These are phyloP conservation scores for Ladona fulva DNA, from an alignment of 1,140 invertebrate species.

Conservation along the genomic window DNA sequence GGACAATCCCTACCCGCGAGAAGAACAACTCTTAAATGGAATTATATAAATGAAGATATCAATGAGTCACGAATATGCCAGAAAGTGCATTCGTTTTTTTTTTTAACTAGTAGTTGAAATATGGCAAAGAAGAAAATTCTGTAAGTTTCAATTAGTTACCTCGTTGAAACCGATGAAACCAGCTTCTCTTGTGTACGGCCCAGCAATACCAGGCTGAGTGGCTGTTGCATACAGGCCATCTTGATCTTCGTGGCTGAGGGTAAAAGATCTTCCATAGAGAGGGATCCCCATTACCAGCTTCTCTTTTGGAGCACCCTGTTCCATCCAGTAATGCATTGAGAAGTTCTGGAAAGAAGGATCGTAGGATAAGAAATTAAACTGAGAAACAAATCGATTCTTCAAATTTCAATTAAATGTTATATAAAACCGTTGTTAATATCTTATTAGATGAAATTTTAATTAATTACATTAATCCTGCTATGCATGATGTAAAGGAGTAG, in stretches of 20 bases:
- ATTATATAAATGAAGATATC: too few relatives aligned
- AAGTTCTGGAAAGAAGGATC: constrained; percentile 66
- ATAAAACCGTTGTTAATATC: not conserved
- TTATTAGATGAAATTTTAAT: not conserved
- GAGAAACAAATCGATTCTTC: not conserved
- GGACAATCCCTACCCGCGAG: too few relatives aligned
- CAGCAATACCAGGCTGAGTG: constrained; percentile 64
- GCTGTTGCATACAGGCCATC: constrained; percentile 56
- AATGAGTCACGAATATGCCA: too few relatives aligned
- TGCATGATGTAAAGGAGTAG: too few relatives aligned
- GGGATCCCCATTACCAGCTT: constrained; percentile 77
- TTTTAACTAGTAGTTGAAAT: too few relatives aligned
- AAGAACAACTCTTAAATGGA: too few relatives aligned
- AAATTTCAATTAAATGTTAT: not conserved
- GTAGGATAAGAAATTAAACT: constrained; percentile 21
- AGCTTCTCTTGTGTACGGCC: constrained; percentile 64
- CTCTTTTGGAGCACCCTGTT: constrained; percentile 56
- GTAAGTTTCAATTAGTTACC: constrained; percentile 31
- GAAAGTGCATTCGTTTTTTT: too few relatives aligned
- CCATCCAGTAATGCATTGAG: constrained; percentile 71
- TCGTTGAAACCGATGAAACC: constrained; percentile 82
- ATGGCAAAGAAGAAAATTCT: too few relatives aligned
- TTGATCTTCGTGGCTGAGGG: constrained; percentile 49
- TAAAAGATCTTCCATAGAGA: constrained; percentile 76
- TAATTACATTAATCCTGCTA: not conserved